Conservation (phyloP, 2,113 vertebrate genomes). For the Cynocephalus volans region DNA sequence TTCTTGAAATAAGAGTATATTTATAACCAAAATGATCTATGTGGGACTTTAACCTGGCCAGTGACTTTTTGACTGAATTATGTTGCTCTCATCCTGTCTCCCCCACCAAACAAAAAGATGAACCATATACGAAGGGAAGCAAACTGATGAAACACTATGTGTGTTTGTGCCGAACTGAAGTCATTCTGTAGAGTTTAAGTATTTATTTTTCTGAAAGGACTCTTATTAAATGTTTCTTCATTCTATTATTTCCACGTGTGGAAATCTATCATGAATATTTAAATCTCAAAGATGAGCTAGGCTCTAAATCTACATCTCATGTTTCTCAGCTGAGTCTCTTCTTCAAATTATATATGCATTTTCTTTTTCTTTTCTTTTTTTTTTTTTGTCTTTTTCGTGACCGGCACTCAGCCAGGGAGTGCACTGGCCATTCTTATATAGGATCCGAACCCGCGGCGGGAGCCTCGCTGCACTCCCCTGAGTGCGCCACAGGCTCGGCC, state of each 20-base stretch:
- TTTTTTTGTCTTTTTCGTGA: too few relatives aligned
- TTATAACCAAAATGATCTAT: neutral
- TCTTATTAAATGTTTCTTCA: neutral
- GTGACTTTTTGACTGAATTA: neutral
- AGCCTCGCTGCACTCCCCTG: too few relatives aligned
- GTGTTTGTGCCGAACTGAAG: neutral
- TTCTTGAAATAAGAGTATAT: slow-evolving; percentile 18
- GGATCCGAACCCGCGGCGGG: too few relatives aligned
- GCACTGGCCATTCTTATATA: too few relatives aligned
- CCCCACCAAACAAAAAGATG: neutral
- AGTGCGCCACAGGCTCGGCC: too few relatives aligned
- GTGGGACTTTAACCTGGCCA: neutral
- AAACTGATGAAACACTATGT: neutral
- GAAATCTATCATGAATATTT: slow-evolving; percentile 68
- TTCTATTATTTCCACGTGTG: slow-evolving; percentile 20
- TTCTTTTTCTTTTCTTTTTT: too few relatives aligned
- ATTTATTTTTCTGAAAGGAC: slow-evolving; percentile 48
- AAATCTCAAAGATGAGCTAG: slow-evolving; percentile 54
- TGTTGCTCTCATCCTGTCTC: neutral
- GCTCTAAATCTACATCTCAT: slow-evolving; percentile 59
- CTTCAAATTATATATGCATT: slow-evolving; percentile 79
- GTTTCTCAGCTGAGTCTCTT: slow-evolving; percentile 71
- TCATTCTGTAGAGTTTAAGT: neutral
- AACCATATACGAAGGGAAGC: neutral
- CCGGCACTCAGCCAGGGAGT: too few relatives aligned